Percentiles rank a stretch among this genome's conserved stretches.
phyloP scores from a whole-genome alignment of 2,888 invertebrate genomes.

The Ariolimax columbianus region DNA sequence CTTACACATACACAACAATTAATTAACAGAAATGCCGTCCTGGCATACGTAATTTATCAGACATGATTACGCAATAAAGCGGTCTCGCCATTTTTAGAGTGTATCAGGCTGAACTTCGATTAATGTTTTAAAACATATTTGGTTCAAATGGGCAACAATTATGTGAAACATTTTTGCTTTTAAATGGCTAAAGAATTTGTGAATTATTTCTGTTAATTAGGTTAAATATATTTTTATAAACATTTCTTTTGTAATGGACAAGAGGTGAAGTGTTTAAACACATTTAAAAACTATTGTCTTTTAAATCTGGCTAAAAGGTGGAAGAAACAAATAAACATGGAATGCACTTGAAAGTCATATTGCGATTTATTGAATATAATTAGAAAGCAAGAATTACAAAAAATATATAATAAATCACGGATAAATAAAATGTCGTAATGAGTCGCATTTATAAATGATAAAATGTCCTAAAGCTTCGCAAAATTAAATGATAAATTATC shows the following conservation, averaged over 20 bases:
- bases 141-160: background rate
- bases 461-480: too few species aligned
- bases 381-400: too few species aligned
- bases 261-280: background rate
- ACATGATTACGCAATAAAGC: background rate
- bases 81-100: background rate
- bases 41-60: background rate
- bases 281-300: background rate
- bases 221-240: too few species aligned
- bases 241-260: too few species aligned
- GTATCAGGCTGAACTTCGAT: background rate
- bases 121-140: background rate
- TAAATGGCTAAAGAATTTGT: too few species aligned
- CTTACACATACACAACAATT: background rate
- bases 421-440: too few species aligned
- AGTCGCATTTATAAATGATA: too few species aligned
- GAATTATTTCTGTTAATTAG: too few species aligned
- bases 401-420: too few species aligned
- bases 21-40: background rate
- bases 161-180: too few species aligned
- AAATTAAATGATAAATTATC: too few species aligned
- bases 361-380: background rate
- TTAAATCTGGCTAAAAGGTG: background rate
- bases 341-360: slow-evolving; percentile 12
- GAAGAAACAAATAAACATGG: background rate